A percentile compares a stretch with the other conserved stretches of the same genome.
Evolutionary conservation across 2,888 invertebrate genomes (phyloP).

Genomic region (Andrena bicolor): DNA sequence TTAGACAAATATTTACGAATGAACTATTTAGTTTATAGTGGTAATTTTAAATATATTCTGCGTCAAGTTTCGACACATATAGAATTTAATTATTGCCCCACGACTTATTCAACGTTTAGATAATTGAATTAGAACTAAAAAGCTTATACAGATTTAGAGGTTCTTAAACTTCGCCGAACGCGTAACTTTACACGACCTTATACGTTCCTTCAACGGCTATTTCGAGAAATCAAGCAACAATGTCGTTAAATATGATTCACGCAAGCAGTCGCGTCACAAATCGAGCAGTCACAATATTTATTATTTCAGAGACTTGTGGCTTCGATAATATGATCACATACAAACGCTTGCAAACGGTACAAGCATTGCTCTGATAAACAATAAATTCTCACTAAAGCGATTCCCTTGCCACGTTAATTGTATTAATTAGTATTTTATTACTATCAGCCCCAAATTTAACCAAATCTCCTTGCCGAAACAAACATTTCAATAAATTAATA

Average conservation of each 20-base stretch:
- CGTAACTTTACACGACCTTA: neutral
- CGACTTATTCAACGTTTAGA: neutral
- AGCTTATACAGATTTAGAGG: neutral
- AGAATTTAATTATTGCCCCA: neutral
- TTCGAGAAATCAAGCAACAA: slow-evolving; percentile 1
- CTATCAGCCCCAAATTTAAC: neutral
- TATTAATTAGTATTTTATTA: neutral
- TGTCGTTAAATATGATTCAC: neutral
- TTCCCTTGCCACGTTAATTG: neutral
- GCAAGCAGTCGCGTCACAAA: neutral
- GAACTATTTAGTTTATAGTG: neutral
- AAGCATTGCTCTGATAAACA: neutral
- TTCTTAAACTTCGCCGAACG: neutral
- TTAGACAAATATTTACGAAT: neutral
- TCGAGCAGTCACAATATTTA: neutral
- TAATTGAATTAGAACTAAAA: neutral
- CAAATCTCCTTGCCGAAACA: neutral
- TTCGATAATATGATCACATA: neutral
- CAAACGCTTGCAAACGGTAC: neutral
- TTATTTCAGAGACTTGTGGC: neutral
- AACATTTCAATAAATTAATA: neutral
- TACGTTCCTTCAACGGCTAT: neutral
- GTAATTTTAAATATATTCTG: neutral
- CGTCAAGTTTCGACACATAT: neutral
- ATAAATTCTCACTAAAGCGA: neutral